Evolutionary conservation across 2,888 invertebrate species (phyloP), one percentile per base, ranked within the genome.

Genomic region (Orthonychiurus folsomi): DNA sequence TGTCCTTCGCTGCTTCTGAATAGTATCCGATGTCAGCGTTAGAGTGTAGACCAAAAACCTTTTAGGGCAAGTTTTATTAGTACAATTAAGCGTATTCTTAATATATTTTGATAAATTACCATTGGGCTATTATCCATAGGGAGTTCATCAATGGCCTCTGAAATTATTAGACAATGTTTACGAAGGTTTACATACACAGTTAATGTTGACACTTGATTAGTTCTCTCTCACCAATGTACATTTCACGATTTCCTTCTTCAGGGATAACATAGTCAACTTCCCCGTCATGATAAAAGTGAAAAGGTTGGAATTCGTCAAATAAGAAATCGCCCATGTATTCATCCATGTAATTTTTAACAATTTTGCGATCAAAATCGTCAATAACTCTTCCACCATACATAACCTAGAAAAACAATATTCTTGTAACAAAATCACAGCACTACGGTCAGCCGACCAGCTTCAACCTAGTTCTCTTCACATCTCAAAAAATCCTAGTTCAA

Each of bases 301-400:
- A 94, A 0, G 90, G 89, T 77, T 93, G 90, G 78, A 90, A 92
- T 62, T 85, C 84, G 76, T 64, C 63, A 76, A 94, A 93, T 58
- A 94, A 81, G 77, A 93, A 94, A 75, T 94, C 93, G 0, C 93
- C 94, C 83, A 94, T 86, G 76, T 93, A 94, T 77, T 94, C 93
- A 76, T 92, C 86, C 89, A 93, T 91, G 78, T 93, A 94, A 0
- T 87, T 89, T 69, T 84, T 81, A 1, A 92, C 86, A 15, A 93
- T 86, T 66, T 93, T 84, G 15, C 93, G 83, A 78, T 94, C 94
- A 78, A 86, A 93, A 76, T 88, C 86, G 76, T 94, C 93, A 70
- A 93, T 93, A 37, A 94, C 90, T 60, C 93, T 83, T 1, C 94
- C 94, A 26, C 94, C 94, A 76, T 94, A 94, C 90, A 94, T 93